Evolutionary conservation across 2,888 invertebrate species (phyloP).

Genomic region (Ferrisia virgata): DNA sequence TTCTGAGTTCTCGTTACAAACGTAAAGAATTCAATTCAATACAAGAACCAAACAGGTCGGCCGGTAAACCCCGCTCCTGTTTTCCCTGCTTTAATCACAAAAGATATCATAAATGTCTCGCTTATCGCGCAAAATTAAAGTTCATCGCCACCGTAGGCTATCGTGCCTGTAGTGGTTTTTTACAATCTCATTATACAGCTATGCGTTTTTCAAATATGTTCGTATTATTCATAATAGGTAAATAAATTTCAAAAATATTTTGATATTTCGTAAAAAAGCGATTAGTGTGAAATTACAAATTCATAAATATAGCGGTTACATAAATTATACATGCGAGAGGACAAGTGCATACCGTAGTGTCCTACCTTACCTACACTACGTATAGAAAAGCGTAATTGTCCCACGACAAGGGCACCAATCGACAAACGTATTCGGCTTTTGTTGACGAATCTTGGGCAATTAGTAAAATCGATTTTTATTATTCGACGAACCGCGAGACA

Average conservation of each 20-base stretch:
- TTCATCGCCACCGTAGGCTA: no score
- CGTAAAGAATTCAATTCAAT: no score
- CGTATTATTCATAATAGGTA: no score
- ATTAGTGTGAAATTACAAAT: not conserved
- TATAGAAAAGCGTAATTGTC: not conserved
- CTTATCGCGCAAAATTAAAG: no score
- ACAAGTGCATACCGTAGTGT: not conserved
- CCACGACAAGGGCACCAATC: not conserved
- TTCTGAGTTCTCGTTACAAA: no score
- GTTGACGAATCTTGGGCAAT: not conserved
- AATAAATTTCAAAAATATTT: not conserved
- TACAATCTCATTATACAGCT: not conserved
- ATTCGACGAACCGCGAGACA: not conserved
- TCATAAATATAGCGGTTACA: not conserved
- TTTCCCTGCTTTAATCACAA: no score
- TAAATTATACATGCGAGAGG: not conserved
- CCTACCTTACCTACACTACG: no score
- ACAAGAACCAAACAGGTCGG: no score
- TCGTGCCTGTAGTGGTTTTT: no score
- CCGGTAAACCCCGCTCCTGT: no score
- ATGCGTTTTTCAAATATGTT: not conserved
- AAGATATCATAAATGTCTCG: no score
- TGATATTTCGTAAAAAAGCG: not conserved
- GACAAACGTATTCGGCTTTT: not conserved
- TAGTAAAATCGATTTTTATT: conserved; percentile 20